A percentile compares a stretch with the other conserved stretches of the same genome.
phyloP scores from a whole-genome alignment of 2,113 vertebrate species.

The Hiodon tergisus region DNA sequence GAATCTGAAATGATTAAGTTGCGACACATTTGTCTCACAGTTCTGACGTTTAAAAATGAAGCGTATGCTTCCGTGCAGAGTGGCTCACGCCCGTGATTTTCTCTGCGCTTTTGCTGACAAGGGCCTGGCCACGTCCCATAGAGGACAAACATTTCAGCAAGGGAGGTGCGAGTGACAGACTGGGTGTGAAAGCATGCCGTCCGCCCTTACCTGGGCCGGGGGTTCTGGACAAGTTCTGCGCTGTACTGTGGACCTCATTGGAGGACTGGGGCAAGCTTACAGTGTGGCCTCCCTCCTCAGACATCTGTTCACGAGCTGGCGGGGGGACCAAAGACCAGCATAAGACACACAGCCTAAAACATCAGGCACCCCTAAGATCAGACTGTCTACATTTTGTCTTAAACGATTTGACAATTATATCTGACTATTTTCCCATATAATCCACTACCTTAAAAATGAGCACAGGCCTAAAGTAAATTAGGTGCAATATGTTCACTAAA shows the following conservation, averaged over 20 bases:
- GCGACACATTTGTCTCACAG: background rate
- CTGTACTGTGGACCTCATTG: conserved; percentile 47
- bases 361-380: background rate
- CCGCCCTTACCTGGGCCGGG: conserved; percentile 51
- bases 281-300: conserved; percentile 50
- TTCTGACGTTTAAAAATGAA: background rate
- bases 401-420: background rate
- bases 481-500: too few species aligned
- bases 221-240: conserved; percentile 22
- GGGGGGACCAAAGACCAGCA: conserved; percentile 34
- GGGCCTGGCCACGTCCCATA: background rate
- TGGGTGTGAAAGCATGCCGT: background rate
- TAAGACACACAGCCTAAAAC: conserved; percentile 16
- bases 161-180: background rate
- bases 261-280: conserved; percentile 41
- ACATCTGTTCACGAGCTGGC: conserved; percentile 58
- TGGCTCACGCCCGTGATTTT: background rate
- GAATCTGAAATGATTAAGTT: background rate
- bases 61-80: background rate
- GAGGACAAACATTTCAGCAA: background rate
- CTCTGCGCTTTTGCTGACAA: background rate
- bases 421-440: background rate
- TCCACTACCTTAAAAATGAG: too few species aligned
- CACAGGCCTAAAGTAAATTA: too few species aligned
- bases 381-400: background rate